Conservation (phyloP, 1,140 invertebrate genomes). For the Battus philenor region DNA sequence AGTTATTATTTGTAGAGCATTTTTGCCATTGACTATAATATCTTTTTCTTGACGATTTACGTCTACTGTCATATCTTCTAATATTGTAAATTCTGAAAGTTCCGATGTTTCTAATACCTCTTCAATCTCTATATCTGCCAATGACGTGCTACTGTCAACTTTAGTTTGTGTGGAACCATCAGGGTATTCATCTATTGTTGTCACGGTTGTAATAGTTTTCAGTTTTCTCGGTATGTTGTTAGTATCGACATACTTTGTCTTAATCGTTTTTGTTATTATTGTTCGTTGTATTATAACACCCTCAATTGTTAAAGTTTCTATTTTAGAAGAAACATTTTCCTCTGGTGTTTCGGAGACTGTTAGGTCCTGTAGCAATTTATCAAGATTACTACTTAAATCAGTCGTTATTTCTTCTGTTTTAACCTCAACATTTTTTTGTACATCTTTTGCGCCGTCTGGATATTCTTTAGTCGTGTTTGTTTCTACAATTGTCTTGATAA, state of each 20-base stretch:
- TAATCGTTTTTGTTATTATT: conserved; percentile 49
- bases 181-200: conserved; percentile 66
- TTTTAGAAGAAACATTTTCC: conserved; percentile 48
- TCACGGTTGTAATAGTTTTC: conserved; percentile 56
- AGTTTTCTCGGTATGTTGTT: conserved; percentile 50
- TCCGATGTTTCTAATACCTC: conserved; percentile 35
- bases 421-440: conserved; percentile 67
- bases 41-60: conserved; percentile 50
- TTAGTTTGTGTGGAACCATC: conserved; percentile 65
- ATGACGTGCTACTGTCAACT: conserved; percentile 46
- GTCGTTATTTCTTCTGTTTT: conserved; percentile 54
- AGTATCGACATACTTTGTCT: conserved; percentile 59
- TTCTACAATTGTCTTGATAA: conserved; percentile 65
- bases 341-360: conserved; percentile 45
- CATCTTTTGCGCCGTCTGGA: conserved; percentile 62
- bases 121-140: conserved; percentile 45
- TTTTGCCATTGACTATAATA: conserved; percentile 49
- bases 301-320: conserved; percentile 48
- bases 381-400: conserved; percentile 47
- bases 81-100: conserved; percentile 43
- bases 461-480: conserved; percentile 62
- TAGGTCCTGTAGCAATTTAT: conserved; percentile 46
- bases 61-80: conserved; percentile 52
- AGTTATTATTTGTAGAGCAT: conserved; percentile 57
- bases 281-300: conserved; percentile 50